Conservation (phyloP, 64 coral and sea anemone genomes). For the Montipora cactus region DNA sequence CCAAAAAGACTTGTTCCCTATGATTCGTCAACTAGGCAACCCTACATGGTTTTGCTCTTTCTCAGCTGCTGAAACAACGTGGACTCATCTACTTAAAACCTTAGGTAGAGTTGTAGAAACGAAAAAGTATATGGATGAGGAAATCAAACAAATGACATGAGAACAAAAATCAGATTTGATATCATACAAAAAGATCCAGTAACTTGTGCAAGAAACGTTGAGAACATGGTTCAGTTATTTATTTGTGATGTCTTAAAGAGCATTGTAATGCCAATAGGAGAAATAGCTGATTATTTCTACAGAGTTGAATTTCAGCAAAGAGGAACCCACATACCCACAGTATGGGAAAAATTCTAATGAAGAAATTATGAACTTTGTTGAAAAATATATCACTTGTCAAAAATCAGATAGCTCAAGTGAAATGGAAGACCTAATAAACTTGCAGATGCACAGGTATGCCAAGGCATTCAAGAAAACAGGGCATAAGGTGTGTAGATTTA, state of each 20-base stretch:
- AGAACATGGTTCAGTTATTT: conserved; percentile 61
- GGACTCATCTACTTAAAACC: conserved; percentile 53
- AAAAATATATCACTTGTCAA: conserved; percentile 49
- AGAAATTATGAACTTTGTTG: conserved; percentile 30
- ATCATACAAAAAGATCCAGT: conserved; percentile 15
- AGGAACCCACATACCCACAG: conserved; percentile 63
- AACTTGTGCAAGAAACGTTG: conserved; percentile 58
- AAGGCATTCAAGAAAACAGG: conserved; percentile 61
- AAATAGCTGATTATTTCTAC: conserved; percentile 25
- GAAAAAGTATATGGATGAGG: conserved; percentile 43
- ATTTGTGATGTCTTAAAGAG: conserved; percentile 62
- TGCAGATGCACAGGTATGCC: conserved; percentile 53
- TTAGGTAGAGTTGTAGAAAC: conserved; percentile 52
- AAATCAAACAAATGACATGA: conserved; percentile 64
- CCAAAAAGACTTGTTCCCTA: conserved; percentile 78
- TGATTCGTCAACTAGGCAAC: conserved; percentile 75
- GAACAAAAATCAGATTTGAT: conserved; percentile 34
- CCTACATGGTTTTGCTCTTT: conserved; percentile 82
- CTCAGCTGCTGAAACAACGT: conserved; percentile 76
- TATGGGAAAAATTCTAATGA: conserved; percentile 37
- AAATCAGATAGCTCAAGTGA: background rate
- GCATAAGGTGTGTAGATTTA: conserved; percentile 19
- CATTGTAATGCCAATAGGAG: conserved; percentile 26
- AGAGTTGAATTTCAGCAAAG: background rate
- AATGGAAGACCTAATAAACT: conserved; percentile 55